Evolutionary conservation across 2,113 vertebrate species (phyloP).

Genomic region (Clarias magur): DNA sequence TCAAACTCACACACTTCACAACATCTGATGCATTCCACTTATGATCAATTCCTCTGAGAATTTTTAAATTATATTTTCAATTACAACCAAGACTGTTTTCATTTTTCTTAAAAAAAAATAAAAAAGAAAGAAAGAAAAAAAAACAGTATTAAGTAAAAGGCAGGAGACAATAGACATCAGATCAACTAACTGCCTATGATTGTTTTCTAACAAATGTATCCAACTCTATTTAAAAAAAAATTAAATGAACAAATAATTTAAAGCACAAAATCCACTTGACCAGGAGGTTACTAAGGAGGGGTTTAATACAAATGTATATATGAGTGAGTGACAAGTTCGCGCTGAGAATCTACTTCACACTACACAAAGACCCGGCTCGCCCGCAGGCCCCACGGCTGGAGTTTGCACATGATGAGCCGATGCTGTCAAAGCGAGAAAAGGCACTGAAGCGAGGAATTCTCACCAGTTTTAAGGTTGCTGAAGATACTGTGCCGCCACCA

Average conservation of each 20-base stretch:
- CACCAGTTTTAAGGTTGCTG: no score
- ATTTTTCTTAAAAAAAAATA: neutral
- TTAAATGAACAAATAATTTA: neutral
- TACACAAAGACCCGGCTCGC: no score
- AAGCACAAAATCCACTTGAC: neutral
- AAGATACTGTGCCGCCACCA: no score
- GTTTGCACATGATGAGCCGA: no score
- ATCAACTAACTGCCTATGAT: neutral
- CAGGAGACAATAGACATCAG: neutral
- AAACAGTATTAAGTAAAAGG: neutral
- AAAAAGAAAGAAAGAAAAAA: neutral
- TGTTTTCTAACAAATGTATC: neutral
- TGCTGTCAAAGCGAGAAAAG: no score
- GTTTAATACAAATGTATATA: neutral
- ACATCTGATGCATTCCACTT: slow-evolving; percentile 40
- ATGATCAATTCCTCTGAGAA: slow-evolving; percentile 36
- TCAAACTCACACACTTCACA: slow-evolving; percentile 43
- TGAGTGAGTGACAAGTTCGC: no score
- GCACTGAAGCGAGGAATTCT: no score
- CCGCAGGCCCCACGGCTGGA: no score
- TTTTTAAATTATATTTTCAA: slow-evolving; percentile 37
- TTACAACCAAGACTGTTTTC: slow-evolving; percentile 33
- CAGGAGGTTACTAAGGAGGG: neutral
- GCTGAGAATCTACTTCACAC: no score
- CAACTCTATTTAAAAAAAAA: neutral